phyloP scores from a whole-genome alignment of 2,113 vertebrate species.

The Anolis carolinensis region DNA sequence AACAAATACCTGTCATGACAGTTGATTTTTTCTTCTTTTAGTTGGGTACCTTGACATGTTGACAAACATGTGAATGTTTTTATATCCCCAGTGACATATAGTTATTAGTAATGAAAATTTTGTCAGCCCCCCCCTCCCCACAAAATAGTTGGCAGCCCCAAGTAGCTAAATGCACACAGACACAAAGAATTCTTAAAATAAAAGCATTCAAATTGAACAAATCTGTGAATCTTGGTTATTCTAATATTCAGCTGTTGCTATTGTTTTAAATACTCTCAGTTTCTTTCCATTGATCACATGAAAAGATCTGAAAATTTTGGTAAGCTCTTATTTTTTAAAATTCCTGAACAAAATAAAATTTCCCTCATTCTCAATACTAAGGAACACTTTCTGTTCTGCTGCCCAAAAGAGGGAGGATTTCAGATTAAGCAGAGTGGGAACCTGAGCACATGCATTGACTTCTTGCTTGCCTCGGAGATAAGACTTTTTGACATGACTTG shows the following conservation, averaged over 20 bases:
- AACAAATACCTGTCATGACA: too few species aligned
- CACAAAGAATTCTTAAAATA: too few species aligned
- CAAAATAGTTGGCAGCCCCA: background rate
- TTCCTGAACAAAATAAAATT: background rate
- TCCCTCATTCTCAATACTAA: background rate
- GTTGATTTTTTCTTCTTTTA: too few species aligned
- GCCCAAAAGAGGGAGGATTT: slow-evolving; percentile 6
- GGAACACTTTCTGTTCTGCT: background rate
- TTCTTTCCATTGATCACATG: background rate
- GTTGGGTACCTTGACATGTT: too few species aligned
- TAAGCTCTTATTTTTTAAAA: too few species aligned
- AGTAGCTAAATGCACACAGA: too few species aligned
- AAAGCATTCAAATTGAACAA: background rate
- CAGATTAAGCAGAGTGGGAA: slow-evolving; percentile 28
- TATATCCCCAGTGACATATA: background rate
- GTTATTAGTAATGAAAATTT: background rate
- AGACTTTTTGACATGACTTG: slow-evolving; percentile 38
- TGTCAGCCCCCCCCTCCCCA: background rate
- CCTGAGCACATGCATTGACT: slow-evolving; percentile 49
- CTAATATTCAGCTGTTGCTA: too few species aligned
- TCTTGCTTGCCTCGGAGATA: slow-evolving; percentile 35
- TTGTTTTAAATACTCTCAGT: background rate
- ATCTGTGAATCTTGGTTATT: background rate
- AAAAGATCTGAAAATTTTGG: background rate
- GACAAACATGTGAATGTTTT: too few species aligned